Evolutionary conservation across 2,888 invertebrate genomes (phyloP).

Genomic region (Buathra laborator): DNA sequence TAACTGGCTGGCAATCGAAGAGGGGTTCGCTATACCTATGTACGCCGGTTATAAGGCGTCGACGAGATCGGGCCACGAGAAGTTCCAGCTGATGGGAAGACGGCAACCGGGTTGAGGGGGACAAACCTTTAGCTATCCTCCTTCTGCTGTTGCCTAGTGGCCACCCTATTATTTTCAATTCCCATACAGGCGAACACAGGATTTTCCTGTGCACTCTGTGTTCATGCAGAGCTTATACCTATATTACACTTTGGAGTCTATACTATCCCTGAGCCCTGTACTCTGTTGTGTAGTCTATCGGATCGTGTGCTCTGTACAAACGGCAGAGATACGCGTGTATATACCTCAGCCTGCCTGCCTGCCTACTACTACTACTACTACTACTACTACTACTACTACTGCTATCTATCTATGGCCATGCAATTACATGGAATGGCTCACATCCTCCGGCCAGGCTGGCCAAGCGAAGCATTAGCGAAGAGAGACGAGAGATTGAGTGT

Average conservation of each 20-base stretch:
- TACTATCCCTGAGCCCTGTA: not conserved
- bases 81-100: slow-evolving; percentile 49
- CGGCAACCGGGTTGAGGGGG: slow-evolving; percentile 22
- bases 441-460: slow-evolving; percentile 70
- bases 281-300: slow-evolving; percentile 34
- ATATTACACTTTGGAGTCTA: not conserved
- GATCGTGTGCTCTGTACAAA: not conserved
- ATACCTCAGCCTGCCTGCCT: not conserved
- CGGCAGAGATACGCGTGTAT: not conserved
- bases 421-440: slow-evolving; percentile 73
- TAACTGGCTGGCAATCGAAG: slow-evolving; percentile 64
- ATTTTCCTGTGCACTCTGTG: slow-evolving; percentile 56
- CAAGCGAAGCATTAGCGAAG: slow-evolving; percentile 67
- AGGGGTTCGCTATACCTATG: slow-evolving; percentile 14
- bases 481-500: slow-evolving; percentile 62
- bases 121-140: slow-evolving; percentile 22
- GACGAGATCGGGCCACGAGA: slow-evolving; percentile 54
- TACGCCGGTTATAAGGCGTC: slow-evolving; percentile 63
- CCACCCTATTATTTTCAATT: slow-evolving; percentile 71
- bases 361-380: slow-evolving; percentile 3
- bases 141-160: slow-evolving; percentile 50
- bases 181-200: slow-evolving; percentile 63
- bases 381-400: slow-evolving; percentile 28
- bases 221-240: slow-evolving; percentile 9
- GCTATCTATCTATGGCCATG: slow-evolving; percentile 56